Evolutionary conservation across 1,140 invertebrate species (phyloP).

Genomic region (Papilio xuthus): DNA sequence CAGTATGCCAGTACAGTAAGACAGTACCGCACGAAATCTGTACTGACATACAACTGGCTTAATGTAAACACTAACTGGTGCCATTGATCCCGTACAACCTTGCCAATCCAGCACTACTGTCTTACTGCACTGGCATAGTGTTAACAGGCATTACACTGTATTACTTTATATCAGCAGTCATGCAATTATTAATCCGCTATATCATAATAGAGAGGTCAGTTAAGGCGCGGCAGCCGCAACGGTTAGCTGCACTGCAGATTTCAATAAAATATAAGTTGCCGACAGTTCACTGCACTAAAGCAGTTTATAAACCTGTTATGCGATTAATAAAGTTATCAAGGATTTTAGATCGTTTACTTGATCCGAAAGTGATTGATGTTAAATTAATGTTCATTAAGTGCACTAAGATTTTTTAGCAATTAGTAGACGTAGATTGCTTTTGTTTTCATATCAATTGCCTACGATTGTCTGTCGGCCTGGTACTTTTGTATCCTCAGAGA

Average conservation of each 20-base stretch:
- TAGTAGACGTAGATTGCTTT: neutral
- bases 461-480: neutral
- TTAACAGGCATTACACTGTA: too few species aligned
- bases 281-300: conserved; percentile 25
- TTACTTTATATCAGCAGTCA: neutral
- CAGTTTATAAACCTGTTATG: conserved; percentile 30
- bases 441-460: neutral
- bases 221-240: conserved; percentile 16
- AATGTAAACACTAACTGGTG: too few species aligned
- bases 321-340: conserved; percentile 22
- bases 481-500: neutral
- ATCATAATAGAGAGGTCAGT: conserved; percentile 24
- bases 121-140: too few species aligned
- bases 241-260: conserved; percentile 29
- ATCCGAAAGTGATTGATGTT: neutral
- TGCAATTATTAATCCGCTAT: conserved; percentile 23
- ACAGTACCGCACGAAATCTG: too few species aligned
- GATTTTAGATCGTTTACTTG: neutral
- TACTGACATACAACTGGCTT: too few species aligned
- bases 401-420: neutral
- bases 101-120: too few species aligned
- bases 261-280: conserved; percentile 14
- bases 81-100: too few species aligned
- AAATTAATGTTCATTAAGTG: neutral
- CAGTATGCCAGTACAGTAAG: too few species aligned